Evolutionary conservation across 2,797 vertebrate species (phyloP).

Genomic region (Acestrorhynchus altus): DNA sequence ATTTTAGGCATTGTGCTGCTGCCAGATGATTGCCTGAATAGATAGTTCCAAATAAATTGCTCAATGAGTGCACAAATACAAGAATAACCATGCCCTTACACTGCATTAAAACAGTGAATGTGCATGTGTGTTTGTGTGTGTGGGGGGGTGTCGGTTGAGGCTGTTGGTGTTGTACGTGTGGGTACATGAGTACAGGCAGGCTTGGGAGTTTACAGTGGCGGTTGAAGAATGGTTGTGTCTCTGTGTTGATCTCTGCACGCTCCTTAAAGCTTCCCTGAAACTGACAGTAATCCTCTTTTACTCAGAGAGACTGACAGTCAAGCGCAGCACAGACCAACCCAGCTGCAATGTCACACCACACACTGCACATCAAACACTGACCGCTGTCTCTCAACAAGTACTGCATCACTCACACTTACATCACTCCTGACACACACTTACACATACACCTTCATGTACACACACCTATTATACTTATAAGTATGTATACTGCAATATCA

Average conservation of each 20-base stretch:
- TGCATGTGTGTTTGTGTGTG: too few species aligned
- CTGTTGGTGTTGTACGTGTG: too few species aligned
- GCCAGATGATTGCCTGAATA: too few species aligned
- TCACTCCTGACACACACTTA: neutral
- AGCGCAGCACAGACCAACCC: slow-evolving; percentile 63
- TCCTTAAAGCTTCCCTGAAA: slow-evolving; percentile 73
- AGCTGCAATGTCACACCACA: slow-evolving; percentile 75
- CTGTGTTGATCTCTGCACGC: slow-evolving; percentile 61
- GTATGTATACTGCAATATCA: too few species aligned
- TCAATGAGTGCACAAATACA: too few species aligned
- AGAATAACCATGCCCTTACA: too few species aligned
- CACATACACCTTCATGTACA: neutral
- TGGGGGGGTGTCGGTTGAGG: too few species aligned
- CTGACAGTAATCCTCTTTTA: slow-evolving; percentile 82
- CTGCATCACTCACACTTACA: neutral
- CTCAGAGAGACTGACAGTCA: slow-evolving; percentile 72
- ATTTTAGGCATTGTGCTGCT: too few species aligned
- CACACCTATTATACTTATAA: too few species aligned
- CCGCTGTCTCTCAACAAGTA: neutral
- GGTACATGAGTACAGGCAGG: neutral
- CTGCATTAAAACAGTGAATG: too few species aligned
- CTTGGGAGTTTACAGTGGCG: slow-evolving; percentile 25
- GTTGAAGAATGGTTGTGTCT: slow-evolving; percentile 47
- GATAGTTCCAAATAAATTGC: too few species aligned
- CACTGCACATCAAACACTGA: slow-evolving; percentile 55